Conservation (phyloP, 2,797 vertebrate species). For the Selene dorsalis region DNA sequence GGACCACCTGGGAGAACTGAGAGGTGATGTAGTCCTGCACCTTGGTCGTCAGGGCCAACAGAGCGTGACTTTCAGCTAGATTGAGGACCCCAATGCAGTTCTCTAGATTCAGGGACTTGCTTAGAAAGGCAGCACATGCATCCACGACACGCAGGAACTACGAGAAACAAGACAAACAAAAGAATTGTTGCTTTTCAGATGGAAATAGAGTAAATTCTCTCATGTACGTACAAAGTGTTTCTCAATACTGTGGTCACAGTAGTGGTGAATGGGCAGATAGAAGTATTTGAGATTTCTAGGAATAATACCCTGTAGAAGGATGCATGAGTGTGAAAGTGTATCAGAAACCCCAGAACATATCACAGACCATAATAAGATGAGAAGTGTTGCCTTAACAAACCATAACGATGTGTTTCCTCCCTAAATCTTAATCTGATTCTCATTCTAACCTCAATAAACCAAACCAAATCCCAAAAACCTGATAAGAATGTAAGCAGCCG, state of each 20-base stretch:
- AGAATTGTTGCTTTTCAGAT: background rate
- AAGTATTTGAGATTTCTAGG: background rate
- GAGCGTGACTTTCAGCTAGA: conserved; percentile 89
- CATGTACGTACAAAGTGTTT: background rate
- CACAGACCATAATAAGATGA: background rate
- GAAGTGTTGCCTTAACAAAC: background rate
- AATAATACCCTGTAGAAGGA: background rate
- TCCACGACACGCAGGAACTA: conserved; percentile 96
- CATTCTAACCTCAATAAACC: conserved; percentile 4
- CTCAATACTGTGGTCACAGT: background rate
- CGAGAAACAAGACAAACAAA: conserved; percentile 4
- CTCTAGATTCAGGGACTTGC: conserved; percentile 90
- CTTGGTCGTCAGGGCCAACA: conserved; percentile 84
- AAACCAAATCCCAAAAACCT: no score
- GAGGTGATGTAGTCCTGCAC: conserved; percentile 91
- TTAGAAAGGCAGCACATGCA: conserved; percentile 91
- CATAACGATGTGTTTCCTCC: background rate
- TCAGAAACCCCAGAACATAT: background rate
- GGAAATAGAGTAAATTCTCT: background rate
- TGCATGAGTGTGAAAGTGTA: background rate
- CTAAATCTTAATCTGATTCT: background rate
- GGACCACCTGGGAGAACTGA: conserved; percentile 90
- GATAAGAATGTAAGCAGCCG: background rate
- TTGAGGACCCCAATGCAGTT: conserved; percentile 94
- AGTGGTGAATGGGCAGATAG: background rate